These are phyloP conservation scores for Xenus cinereus DNA, from an alignment of 2,113 vertebrate species.

Conservation along the genomic window DNA sequence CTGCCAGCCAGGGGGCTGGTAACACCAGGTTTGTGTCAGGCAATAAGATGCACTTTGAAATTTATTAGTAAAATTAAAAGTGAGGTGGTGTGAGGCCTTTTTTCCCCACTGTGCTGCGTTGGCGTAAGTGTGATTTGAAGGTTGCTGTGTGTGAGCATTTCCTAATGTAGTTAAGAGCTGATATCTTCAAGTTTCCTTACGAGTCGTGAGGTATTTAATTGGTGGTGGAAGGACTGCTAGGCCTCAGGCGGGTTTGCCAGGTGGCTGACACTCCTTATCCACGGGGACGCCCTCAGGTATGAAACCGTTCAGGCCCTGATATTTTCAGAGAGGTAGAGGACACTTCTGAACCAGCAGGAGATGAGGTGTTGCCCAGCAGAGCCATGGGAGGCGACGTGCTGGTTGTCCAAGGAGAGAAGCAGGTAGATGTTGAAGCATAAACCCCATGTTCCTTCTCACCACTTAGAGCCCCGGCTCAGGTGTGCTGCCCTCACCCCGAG, in stretches of 20 bases:
- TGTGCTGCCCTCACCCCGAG: rapidly evolving
- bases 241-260: rapidly evolving
- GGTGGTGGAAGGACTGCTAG: neutral
- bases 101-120: rapidly evolving
- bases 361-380: neutral
- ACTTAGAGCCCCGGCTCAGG: rapidly evolving
- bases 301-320: neutral
- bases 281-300: rapidly evolving
- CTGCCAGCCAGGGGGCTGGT: rapidly evolving
- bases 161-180: rapidly evolving
- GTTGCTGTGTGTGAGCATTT: neutral
- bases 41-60: neutral
- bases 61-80: neutral
- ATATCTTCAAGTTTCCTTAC: neutral
- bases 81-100: neutral
- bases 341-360: neutral
- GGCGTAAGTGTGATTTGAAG: neutral
- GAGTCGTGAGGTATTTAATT: rapidly evolving
- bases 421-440: rapidly evolving
- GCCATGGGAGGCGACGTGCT: rapidly evolving
- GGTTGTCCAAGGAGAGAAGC: rapidly evolving
- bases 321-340: neutral
- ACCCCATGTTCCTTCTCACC: rapidly evolving
- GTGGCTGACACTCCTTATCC: neutral
- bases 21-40: rapidly evolving